These are phyloP conservation scores for Harpegnathos saltator DNA, from an alignment of 1,140 invertebrate species.

Conservation along the genomic window DNA sequence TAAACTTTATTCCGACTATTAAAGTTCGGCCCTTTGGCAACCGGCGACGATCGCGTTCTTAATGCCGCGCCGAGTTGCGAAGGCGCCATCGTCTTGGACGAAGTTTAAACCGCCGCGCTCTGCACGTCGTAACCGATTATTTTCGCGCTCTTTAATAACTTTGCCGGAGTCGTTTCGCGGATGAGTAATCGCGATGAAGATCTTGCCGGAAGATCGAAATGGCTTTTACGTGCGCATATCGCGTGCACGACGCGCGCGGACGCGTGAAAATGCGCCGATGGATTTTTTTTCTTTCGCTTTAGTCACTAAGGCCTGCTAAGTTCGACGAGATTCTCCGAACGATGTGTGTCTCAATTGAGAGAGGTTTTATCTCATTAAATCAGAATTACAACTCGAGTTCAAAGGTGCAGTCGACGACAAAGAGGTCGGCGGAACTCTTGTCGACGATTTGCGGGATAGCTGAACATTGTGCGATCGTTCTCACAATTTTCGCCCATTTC, in stretches of 20 bases:
- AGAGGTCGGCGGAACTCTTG: too few relatives aligned
- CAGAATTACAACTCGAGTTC: too few relatives aligned
- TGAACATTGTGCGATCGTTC: too few relatives aligned
- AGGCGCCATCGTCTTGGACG: not conserved
- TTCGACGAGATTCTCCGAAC: too few relatives aligned
- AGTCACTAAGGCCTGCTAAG: not conserved
- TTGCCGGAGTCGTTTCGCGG: not conserved
- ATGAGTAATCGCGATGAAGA: slow-evolving; percentile 17
- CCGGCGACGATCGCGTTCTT: not conserved
- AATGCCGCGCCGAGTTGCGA: slow-evolving; percentile 16
- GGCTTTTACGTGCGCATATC: not conserved
- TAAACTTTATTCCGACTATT: slow-evolving; percentile 71
- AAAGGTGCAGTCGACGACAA: too few relatives aligned
- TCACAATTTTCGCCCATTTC: too few relatives aligned
- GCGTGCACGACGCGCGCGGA: not conserved
- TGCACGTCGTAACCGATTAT: slow-evolving; percentile 16
- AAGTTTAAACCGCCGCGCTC: slow-evolving; percentile 19
- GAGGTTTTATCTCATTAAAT: too few relatives aligned
- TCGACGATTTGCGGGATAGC: too few relatives aligned
- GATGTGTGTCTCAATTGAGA: too few relatives aligned
- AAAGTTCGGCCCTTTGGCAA: slow-evolving; percentile 58
- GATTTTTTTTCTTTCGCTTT: not conserved
- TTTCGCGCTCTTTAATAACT: slow-evolving; percentile 39
- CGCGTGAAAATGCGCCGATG: not conserved
- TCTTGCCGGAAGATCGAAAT: not conserved